These are phyloP conservation scores for Drosophila mayri DNA, from an alignment of 1,140 invertebrate genomes.

Conservation along the genomic window DNA sequence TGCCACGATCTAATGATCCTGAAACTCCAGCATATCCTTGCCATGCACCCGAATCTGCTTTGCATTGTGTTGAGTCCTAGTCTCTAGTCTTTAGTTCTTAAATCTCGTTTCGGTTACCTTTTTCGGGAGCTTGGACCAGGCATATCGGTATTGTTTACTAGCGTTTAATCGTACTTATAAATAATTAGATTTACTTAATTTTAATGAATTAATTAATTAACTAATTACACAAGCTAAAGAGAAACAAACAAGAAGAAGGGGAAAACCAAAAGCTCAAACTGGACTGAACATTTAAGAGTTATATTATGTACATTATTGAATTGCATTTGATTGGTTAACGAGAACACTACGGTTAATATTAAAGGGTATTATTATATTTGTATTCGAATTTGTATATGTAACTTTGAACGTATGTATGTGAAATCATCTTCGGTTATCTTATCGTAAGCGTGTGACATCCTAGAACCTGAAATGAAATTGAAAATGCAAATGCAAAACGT, in stretches of 20 bases:
- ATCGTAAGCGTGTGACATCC: slow-evolving; percentile 40
- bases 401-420: slow-evolving; percentile 65
- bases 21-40: slow-evolving; percentile 42
- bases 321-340: slow-evolving; percentile 63
- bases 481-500: slow-evolving; percentile 30
- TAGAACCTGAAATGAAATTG: slow-evolving; percentile 34
- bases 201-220: slow-evolving; percentile 72
- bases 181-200: slow-evolving; percentile 75
- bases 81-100: slow-evolving; percentile 12
- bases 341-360: slow-evolving; percentile 42
- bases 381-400: slow-evolving; percentile 63
- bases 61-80: slow-evolving; percentile 32
- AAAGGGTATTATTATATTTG: slow-evolving; percentile 69
- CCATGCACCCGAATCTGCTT: slow-evolving; percentile 45
- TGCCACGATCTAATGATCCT: slow-evolving; percentile 29
- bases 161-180: slow-evolving; percentile 62
- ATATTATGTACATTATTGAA: slow-evolving; percentile 71
- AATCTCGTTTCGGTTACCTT: slow-evolving; percentile 11
- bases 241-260: slow-evolving; percentile 45
- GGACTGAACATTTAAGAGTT: slow-evolving; percentile 82
- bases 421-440: slow-evolving; percentile 29
- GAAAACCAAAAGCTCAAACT: slow-evolving; percentile 82
- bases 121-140: slow-evolving; percentile 37
- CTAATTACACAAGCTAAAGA: slow-evolving; percentile 55
- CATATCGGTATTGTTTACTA: slow-evolving; percentile 65